phyloP scores from a whole-genome alignment of 2,797 vertebrate species.

The Argentina silus region DNA sequence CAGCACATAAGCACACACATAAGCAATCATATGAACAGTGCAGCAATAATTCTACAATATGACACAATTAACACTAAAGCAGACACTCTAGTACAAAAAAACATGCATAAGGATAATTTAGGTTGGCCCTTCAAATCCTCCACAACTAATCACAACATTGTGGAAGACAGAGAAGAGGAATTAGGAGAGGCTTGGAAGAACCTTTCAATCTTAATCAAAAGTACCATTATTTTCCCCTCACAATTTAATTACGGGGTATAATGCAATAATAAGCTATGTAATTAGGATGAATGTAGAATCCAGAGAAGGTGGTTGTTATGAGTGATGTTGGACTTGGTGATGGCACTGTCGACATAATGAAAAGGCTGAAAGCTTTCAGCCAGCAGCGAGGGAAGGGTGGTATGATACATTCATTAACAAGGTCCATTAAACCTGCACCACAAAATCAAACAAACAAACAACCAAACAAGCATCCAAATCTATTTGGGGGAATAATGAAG shows the following conservation, averaged over 20 bases:
- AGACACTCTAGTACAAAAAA: neutral
- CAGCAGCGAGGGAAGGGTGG: constrained; percentile 19
- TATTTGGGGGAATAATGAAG: constrained; percentile 48
- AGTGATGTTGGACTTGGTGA: constrained; percentile 22
- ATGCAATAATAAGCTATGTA: constrained; percentile 54
- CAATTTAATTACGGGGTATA: constrained; percentile 51
- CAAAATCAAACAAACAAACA: too few species aligned
- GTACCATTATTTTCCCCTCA: constrained; percentile 24
- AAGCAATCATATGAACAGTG: neutral
- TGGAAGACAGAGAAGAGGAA: neutral
- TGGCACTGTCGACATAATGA: constrained; percentile 61
- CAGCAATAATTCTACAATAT: neutral
- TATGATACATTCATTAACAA: constrained; percentile 67
- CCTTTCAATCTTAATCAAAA: constrained; percentile 38
- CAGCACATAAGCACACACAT: neutral
- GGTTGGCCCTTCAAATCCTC: neutral
- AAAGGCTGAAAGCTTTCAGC: constrained; percentile 42
- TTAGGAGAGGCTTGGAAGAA: neutral
- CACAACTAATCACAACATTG: neutral
- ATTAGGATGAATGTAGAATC: constrained; percentile 57
- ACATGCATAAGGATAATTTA: neutral
- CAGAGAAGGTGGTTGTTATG: constrained; percentile 48
- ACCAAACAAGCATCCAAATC: constrained; percentile 58
- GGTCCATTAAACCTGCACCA: constrained; percentile 72
- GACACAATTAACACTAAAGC: neutral